These are phyloP conservation scores for Julus scanicus DNA, from an alignment of 2,888 invertebrate genomes.

Conservation along the genomic window DNA sequence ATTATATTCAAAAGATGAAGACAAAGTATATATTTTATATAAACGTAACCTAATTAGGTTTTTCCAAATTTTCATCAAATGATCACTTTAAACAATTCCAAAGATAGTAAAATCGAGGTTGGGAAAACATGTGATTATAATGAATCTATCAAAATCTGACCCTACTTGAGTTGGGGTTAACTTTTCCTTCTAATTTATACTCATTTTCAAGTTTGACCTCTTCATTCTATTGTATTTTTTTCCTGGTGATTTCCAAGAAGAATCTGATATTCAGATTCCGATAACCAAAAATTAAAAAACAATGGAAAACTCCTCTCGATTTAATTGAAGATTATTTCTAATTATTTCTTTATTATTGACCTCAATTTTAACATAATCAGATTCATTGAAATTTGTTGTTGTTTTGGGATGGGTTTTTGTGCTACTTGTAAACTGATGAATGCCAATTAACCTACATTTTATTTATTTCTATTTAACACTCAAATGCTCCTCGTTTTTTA, in stretches of 20 bases:
- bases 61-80: no score
- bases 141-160: no score
- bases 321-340: neutral
- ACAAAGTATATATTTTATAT: no score
- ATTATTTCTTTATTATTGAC: neutral
- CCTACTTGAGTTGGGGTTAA: neutral
- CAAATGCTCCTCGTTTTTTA: neutral
- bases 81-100: no score
- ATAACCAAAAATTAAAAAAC: neutral
- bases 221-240: neutral
- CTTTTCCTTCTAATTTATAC: neutral
- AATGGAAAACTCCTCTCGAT: neutral
- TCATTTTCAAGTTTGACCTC: neutral
- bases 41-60: no score
- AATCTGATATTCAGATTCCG: neutral
- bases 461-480: neutral
- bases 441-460: neutral
- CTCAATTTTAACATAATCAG: neutral
- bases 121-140: no score
- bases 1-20: no score
- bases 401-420: neutral
- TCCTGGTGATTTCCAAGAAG: neutral
- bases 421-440: slow-evolving; percentile 3
- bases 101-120: no score
- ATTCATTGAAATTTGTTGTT: neutral